A percentile compares a stretch with the other conserved stretches of the same genome.
These are phyloP conservation scores for Sceloporus undulatus DNA, from an alignment of 2,113 vertebrate genomes.

Conservation along the genomic window DNA sequence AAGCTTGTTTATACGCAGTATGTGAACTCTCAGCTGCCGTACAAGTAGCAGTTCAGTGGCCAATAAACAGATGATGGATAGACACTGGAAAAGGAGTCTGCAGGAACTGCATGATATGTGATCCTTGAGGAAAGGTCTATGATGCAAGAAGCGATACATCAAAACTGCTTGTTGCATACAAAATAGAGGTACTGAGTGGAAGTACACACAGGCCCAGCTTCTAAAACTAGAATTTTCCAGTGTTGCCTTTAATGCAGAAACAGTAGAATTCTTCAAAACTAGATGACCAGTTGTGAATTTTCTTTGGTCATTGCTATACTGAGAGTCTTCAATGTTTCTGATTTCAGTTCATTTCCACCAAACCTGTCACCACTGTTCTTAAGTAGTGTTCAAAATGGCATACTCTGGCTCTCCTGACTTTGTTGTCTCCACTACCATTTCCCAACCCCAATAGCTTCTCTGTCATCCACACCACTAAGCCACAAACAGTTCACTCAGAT, in stretches of 20 bases:
- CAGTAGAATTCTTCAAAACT: background rate
- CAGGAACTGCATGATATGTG: background rate
- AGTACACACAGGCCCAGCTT: background rate
- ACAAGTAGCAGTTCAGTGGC: background rate
- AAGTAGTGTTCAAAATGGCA: background rate
- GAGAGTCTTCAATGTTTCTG: background rate
- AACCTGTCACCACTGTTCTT: background rate
- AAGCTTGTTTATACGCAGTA: constrained; percentile 23
- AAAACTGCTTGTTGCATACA: background rate
- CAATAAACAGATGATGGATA: background rate
- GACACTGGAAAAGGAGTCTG: background rate
- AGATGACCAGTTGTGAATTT: background rate
- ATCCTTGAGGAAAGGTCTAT: background rate
- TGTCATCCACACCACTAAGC: background rate
- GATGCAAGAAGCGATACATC: background rate
- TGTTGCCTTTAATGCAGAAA: background rate
- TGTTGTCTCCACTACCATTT: background rate
- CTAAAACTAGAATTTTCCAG: background rate
- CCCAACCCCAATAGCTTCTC: background rate
- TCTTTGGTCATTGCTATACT: background rate
- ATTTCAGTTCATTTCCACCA: background rate
- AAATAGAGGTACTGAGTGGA: background rate
- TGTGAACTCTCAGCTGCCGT: background rate
- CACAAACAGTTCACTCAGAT: background rate
- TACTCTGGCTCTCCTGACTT: background rate